Evolutionary conservation across 2,113 vertebrate genomes (phyloP).

Genomic region (Forbesichthys agassizii): DNA sequence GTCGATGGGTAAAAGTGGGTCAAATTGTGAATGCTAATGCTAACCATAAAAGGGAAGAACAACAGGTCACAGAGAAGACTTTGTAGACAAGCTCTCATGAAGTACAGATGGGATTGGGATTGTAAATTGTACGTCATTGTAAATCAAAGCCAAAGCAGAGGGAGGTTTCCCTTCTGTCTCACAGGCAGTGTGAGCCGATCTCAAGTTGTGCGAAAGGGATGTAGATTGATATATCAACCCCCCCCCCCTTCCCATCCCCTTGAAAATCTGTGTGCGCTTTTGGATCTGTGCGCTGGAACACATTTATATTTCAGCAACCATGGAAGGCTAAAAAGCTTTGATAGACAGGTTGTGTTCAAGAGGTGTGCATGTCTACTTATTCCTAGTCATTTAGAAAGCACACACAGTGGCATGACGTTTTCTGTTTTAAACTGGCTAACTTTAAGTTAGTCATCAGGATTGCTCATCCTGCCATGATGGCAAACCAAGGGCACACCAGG

Average conservation of each 20-base stretch:
- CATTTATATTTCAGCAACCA: constrained; percentile 8
- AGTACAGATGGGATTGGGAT: constrained; percentile 18
- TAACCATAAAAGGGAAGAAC: no score
- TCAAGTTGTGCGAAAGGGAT: constrained; percentile 8
- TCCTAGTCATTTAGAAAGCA: constrained; percentile 23
- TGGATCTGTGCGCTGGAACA: background rate
- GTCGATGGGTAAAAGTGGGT: no score
- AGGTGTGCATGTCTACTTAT: background rate
- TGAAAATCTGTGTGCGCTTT: background rate
- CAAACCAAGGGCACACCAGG: constrained; percentile 46
- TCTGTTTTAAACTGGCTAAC: background rate
- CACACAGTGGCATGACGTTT: background rate
- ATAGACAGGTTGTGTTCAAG: background rate
- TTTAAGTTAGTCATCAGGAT: constrained; percentile 52
- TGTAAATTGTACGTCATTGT: constrained; percentile 9
- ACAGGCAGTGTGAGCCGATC: constrained; percentile 1
- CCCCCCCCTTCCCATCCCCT: background rate
- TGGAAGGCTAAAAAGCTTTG: background rate
- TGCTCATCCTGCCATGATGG: constrained; percentile 1
- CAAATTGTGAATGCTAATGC: no score
- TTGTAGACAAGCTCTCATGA: constrained; percentile 3
- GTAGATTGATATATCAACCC: background rate
- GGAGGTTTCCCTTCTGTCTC: background rate
- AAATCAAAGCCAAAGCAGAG: background rate
- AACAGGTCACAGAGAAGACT: background rate